phyloP scores from a whole-genome alignment of 2,797 vertebrate genomes.

The Sebastes cheni region DNA sequence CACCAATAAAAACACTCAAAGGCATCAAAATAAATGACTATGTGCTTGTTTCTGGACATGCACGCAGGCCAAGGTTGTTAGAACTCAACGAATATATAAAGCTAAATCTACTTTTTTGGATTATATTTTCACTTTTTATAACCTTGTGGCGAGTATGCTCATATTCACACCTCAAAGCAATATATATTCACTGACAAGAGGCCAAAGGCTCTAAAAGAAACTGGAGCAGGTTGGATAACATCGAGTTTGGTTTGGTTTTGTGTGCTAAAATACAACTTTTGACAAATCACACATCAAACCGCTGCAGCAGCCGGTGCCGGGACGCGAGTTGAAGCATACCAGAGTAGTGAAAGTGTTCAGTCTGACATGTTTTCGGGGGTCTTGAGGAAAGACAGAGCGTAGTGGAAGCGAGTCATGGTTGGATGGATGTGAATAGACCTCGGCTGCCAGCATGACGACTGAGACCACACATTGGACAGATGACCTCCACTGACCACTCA shows the following conservation, averaged over 20 bases:
- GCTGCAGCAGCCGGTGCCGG: constrained; percentile 21
- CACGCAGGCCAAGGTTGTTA: not conserved
- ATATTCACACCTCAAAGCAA: not conserved
- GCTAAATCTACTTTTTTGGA: not conserved
- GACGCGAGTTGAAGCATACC: constrained; percentile 63
- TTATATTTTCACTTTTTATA: not conserved
- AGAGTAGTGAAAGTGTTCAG: constrained; percentile 63
- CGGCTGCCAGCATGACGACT: constrained; percentile 62
- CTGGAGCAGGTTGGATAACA: constrained; percentile 18
- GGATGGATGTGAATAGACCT: constrained; percentile 61
- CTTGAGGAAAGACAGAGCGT: constrained; percentile 70
- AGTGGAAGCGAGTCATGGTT: constrained; percentile 69
- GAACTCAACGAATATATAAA: not conserved
- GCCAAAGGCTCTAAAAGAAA: not conserved
- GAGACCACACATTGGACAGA: constrained; percentile 68
- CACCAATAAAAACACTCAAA: constrained; percentile 10
- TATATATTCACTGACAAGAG: not conserved
- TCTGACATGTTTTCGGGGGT: constrained; percentile 69
- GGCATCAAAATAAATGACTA: constrained; percentile 18
- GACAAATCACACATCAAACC: constrained; percentile 61
- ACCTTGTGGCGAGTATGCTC: not conserved
- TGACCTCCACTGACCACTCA: constrained; percentile 63
- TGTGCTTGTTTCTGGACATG: not conserved
- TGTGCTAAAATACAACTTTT: constrained; percentile 52
- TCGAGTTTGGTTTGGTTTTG: constrained; percentile 30